Base-by-base conservation (phyloP, 2,888 invertebrate species). In the Eupithecia exiguata region DNA sequence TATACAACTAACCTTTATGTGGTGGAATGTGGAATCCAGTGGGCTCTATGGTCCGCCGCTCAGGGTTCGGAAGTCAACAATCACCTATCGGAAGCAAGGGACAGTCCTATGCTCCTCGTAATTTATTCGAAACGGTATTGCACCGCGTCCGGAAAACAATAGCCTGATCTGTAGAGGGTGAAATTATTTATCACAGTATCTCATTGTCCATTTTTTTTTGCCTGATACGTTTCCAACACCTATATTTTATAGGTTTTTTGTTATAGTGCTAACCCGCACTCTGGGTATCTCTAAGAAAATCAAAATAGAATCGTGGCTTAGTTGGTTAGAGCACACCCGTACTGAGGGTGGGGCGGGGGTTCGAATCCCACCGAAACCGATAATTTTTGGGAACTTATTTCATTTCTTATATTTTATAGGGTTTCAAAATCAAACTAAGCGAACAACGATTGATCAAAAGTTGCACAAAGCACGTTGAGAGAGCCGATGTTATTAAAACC, bases 81-180 rank as follows among this genome's bases (percentile, higher is more conserved):
- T 91, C 87, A 88, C 84, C 82, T 84, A 86, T 87, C 90, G 92
- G 92, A 92, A 90, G 86, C 88, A 80, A 84, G 84, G 83, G 81
- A 66, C 66, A 40, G 65, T 65, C n/a, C 65, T 62, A 80, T 78
- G 79, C 82, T 82, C 80, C 77, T 79, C 76, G 82, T 87, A 85
- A 88, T 89, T 86, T 89, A 88, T 87, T 88, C 85, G 86, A 89
- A 88, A 85, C 71, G 74, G 72, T 79, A 77, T 76, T 72, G 65
- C 72, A 75, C 69, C 36, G 70, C 69, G 68, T 74, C 71, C 74
- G 62, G 74, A 70, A 73, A 74, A 76, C 61, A 71, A 70, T 63
- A 68, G 69, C 66, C 62, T 73, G 69, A 73, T 71, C 30, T 76
- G 53, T 67, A 30, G 35, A 71, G 66, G 73, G 71, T 73, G 65